phyloP scores from a whole-genome alignment of 1,140 invertebrate genomes.

The Holcopasites calliopsidis region DNA sequence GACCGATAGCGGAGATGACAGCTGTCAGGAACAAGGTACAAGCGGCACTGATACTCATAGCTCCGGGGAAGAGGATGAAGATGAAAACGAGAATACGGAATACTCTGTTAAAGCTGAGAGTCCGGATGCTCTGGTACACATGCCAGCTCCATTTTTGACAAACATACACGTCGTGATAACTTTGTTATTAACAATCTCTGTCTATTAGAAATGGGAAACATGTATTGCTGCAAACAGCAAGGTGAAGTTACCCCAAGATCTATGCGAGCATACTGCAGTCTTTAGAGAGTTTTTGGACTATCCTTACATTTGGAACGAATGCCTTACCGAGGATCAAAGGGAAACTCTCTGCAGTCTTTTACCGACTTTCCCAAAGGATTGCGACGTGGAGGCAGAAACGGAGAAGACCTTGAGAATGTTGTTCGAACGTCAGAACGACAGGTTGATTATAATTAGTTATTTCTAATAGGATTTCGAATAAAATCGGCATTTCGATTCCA shows the following conservation, averaged over 20 bases:
- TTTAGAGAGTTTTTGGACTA: constrained; percentile 81
- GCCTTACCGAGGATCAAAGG: constrained; percentile 79
- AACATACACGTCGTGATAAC: not conserved
- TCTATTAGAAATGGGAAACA: constrained; percentile 77
- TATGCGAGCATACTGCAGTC: constrained; percentile 80
- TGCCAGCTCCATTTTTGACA: not conserved
- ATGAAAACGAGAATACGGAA: constrained; percentile 67
- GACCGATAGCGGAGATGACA: constrained; percentile 73
- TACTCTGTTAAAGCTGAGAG: constrained; percentile 60
- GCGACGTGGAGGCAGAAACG: constrained; percentile 80
- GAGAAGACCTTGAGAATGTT: constrained; percentile 82
- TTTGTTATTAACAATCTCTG: not conserved
- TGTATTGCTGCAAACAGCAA: constrained; percentile 74
- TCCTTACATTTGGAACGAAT: constrained; percentile 80
- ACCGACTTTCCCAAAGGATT: constrained; percentile 83
- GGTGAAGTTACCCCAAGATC: constrained; percentile 79
- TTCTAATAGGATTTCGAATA: constrained; percentile 42
- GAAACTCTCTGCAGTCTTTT: constrained; percentile 78
- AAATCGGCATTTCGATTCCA: not conserved
- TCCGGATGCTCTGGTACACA: constrained; percentile 58
- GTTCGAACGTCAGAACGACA: constrained; percentile 83
- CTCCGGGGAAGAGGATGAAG: constrained; percentile 70
- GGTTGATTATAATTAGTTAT: constrained; percentile 71
- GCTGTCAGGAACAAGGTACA: constrained; percentile 66
- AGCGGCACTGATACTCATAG: constrained; percentile 68